Evolutionary conservation across 2,113 vertebrate genomes (phyloP), one percentile per base, ranked within the genome.

Genomic region (Polypterus senegalus): DNA sequence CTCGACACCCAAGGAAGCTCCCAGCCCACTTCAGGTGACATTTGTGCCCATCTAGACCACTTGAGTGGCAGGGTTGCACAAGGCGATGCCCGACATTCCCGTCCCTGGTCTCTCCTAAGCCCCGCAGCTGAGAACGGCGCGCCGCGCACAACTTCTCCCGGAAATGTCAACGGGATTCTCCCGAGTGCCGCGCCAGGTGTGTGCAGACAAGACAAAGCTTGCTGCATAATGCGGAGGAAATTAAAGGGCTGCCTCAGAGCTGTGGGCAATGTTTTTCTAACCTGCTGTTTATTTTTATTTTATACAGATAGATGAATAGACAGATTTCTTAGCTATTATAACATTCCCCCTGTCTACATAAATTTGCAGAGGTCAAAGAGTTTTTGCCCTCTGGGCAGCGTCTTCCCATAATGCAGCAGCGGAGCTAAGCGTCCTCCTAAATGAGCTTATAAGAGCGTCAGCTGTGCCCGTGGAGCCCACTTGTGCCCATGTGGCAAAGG

Each of bases 171-270:
- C 27, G 27, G 27, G 27, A 27, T 27, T 27, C 27, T 68, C 67
- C 74, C 62, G 66, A 72, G 62, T 49, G 54, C 55, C 69, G 75
- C 82, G 75, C 84, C 84, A 86, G 84, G 84, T 86, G 84, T 84
- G 82, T 65, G 69, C 74, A 82, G 84, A 73, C 83, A 82, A 81
- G 81, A 85, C 83, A 80, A 84, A 81, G 84, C 85, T 79, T 85
- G 81, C 83, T 82, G 74, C 75, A 78, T 71, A 68, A 78, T 74
- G 73, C 71, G 71, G 71, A 65, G 69, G 76, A 88, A 86, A 86
- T 86, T 77, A 83, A 81, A 88, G 84, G 79, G 76, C 80, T 86
- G 65, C 62, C 71, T 78, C 69, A 59, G 68, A 61, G 47, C 53
- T 61, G 54, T 46, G 52, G 73, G 75, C 71, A 73, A 85, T 45